phyloP scores from a whole-genome alignment of 2,113 vertebrate genomes.

The Zingel zingel region DNA sequence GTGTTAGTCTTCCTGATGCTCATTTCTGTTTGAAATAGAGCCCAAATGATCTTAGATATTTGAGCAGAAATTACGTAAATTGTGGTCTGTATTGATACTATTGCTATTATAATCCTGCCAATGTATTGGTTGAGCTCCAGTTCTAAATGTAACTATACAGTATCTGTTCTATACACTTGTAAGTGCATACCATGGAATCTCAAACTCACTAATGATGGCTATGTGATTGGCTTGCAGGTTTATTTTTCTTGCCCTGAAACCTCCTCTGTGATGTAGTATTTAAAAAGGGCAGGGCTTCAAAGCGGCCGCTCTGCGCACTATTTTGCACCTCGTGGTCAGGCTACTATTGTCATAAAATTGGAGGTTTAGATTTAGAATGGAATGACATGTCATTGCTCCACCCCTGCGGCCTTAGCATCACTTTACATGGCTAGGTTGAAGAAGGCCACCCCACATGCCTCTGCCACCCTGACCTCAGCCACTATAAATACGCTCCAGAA shows the following conservation, averaged over 20 bases:
- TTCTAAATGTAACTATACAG: background rate
- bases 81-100: background rate
- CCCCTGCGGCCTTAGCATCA: constrained; percentile 49
- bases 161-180: background rate
- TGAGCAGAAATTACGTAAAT: background rate
- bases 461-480: constrained; percentile 56
- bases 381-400: constrained; percentile 53
- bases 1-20: background rate
- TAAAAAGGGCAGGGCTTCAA: constrained; percentile 14
- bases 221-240: constrained; percentile 11
- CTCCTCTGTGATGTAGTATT: constrained; percentile 3
- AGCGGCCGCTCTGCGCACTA: background rate
- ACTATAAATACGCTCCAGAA: constrained; percentile 72
- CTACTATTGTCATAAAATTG: constrained; percentile 63
- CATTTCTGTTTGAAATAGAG: background rate
- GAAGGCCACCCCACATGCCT: constrained; percentile 61
- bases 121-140: background rate
- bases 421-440: constrained; percentile 73
- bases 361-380: constrained; percentile 67
- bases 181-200: background rate
- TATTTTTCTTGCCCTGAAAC: constrained; percentile 11
- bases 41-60: background rate
- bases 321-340: constrained; percentile 13
- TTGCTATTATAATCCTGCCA: background rate
- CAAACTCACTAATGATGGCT: background rate